Conservation (phyloP, 2,113 vertebrate species). For the Sclerurus mexicanus region DNA sequence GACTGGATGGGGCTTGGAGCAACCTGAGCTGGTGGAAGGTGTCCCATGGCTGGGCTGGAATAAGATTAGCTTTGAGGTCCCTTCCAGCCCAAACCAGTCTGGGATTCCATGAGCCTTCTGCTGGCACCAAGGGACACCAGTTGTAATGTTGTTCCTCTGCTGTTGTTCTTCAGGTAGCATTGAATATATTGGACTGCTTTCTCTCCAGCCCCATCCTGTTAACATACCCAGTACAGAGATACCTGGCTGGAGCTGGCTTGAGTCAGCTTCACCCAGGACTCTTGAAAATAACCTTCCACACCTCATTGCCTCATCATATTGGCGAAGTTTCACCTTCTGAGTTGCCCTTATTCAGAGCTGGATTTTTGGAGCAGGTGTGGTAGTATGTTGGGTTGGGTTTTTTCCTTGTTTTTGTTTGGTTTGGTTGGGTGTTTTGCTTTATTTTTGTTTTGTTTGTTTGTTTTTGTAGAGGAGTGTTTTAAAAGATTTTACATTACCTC, state of each 20-base stretch:
- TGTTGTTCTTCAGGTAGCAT: neutral
- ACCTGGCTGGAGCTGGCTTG: neutral
- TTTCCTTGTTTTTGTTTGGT: neutral
- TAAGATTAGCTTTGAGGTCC: neutral
- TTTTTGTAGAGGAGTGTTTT: neutral
- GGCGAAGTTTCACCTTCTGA: neutral
- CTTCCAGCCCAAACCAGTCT: neutral
- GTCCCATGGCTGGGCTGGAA: neutral
- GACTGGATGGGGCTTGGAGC: neutral
- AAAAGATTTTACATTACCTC: neutral
- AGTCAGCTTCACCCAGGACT: neutral
- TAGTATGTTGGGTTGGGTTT: neutral
- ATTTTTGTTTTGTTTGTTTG: neutral
- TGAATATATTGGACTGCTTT: neutral
- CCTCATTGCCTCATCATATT: neutral
- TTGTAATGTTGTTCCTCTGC: neutral
- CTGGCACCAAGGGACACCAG: neutral
- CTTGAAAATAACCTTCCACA: neutral
- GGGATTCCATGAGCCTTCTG: neutral
- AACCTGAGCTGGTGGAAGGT: neutral
- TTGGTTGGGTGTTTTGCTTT: neutral
- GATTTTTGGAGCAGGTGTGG: neutral
- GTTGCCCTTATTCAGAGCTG: neutral
- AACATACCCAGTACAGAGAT: neutral
- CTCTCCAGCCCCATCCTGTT: neutral